A percentile compares a stretch with the other conserved stretches of the same genome.
Conservation (phyloP, 2,888 invertebrate genomes). For the Amblyjoppa proteus region DNA sequence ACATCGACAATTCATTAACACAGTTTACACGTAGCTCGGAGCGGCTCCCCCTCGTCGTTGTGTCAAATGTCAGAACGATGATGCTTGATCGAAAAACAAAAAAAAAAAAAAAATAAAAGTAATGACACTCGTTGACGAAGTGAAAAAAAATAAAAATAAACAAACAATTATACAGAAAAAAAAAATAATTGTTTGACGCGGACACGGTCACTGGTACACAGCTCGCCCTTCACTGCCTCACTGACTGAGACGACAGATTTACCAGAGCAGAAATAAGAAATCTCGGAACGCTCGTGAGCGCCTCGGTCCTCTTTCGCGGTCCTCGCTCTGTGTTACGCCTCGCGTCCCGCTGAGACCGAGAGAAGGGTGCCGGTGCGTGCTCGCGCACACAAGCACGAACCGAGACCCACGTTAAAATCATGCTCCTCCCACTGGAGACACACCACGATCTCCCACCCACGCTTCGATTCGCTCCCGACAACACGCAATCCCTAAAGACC, state of each 20-base stretch:
- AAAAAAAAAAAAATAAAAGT: not conserved
- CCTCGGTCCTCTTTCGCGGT: constrained; percentile 59
- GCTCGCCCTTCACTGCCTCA: constrained; percentile 83
- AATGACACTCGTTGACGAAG: not conserved
- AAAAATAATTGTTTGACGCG: constrained; percentile 46
- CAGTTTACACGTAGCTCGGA: not conserved
- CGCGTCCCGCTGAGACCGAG: constrained; percentile 33
- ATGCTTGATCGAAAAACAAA: not conserved
- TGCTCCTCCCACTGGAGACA: constrained; percentile 63
- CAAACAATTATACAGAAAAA: constrained; percentile 30
- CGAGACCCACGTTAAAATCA: constrained; percentile 42
- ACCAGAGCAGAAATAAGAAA: constrained; percentile 85
- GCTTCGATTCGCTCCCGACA: constrained; percentile 8
- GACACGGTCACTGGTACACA: constrained; percentile 82
- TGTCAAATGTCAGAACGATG: not conserved
- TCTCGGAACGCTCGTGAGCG: constrained; percentile 71
- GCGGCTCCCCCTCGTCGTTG: not conserved
- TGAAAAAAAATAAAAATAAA: constrained; percentile 8
- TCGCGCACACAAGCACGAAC: constrained; percentile 59
- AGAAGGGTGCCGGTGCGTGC: constrained; percentile 57
- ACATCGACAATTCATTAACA: not conserved
- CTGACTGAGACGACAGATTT: constrained; percentile 84
- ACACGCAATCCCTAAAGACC: not conserved
- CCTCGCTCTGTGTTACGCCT: constrained; percentile 51
- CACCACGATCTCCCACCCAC: constrained; percentile 35